These are phyloP conservation scores for Chaetogeoica ovagalla DNA, from an alignment of 2,888 invertebrate genomes.

Conservation along the genomic window DNA sequence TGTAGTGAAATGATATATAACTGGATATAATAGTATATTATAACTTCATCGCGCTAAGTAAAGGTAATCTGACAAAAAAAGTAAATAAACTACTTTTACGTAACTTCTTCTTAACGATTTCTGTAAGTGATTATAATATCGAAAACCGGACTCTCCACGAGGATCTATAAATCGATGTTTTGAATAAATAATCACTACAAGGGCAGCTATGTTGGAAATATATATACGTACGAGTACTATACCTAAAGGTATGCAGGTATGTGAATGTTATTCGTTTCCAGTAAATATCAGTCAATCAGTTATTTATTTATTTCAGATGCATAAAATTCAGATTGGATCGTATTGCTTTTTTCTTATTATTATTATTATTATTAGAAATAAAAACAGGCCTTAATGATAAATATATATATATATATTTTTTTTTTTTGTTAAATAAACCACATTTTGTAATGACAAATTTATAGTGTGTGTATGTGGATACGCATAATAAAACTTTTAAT, in stretches of 20 bases:
- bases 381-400: neutral
- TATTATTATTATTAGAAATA: too few relatives aligned
- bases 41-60: neutral
- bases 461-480: neutral
- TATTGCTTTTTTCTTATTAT: neutral
- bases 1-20: neutral
- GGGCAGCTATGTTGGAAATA: neutral
- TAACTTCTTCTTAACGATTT: neutral
- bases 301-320: too few relatives aligned
- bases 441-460: neutral
- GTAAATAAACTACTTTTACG: too few relatives aligned
- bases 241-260: too few relatives aligned
- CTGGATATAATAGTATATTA: neutral
- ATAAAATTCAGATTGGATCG: neutral
- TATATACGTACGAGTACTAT: too few relatives aligned
- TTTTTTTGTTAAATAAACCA: neutral
- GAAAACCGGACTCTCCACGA: neutral
- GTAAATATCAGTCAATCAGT: too few relatives aligned
- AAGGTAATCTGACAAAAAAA: neutral
- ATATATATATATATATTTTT: too few relatives aligned
- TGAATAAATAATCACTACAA: neutral
- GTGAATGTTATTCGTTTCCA: too few relatives aligned
- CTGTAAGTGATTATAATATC: neutral
- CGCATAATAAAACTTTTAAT: too few relatives aligned
- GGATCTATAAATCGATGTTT: neutral